Conservation (phyloP, 1,140 invertebrate genomes). For the Lepidurus apus region DNA sequence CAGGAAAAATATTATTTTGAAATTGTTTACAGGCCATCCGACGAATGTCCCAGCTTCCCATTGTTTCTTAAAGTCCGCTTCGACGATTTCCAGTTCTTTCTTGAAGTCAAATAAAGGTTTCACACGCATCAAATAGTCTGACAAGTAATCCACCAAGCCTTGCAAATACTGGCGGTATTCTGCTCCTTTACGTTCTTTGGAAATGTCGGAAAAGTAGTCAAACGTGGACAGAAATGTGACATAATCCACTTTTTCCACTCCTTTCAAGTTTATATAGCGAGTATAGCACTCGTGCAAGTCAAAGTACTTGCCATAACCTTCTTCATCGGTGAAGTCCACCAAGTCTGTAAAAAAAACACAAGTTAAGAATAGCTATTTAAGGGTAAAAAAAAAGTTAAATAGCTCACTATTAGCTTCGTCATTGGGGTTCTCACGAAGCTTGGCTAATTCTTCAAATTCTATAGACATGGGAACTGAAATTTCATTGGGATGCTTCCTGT, state of each 20-base stretch:
- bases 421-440: conserved; percentile 76
- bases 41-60: conserved; percentile 86
- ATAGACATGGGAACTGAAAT: conserved; percentile 89
- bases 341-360: conserved; percentile 55
- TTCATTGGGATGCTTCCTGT: conserved; percentile 93
- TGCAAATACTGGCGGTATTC: conserved; percentile 88
- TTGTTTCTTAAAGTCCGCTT: conserved; percentile 75
- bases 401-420: conserved; percentile 62
- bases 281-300: conserved; percentile 97
- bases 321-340: conserved; percentile 98
- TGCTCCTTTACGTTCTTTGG: conserved; percentile 87
- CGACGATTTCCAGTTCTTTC: conserved; percentile 67
- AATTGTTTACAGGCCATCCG: conserved; percentile 77
- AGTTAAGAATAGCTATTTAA: conserved; percentile 33
- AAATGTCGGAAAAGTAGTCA: conserved; percentile 93
- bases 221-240: conserved; percentile 90
- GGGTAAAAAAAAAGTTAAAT: conserved; percentile 34
- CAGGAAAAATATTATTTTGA: background rate
- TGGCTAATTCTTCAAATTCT: conserved; percentile 92
- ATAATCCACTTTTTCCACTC: conserved; percentile 95
- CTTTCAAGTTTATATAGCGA: conserved; percentile 94
- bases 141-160: conserved; percentile 78
- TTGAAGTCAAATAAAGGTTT: conserved; percentile 86
- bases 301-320: conserved; percentile 97
- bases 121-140: conserved; percentile 75